A percentile compares a stretch with the other conserved stretches of the same genome.
Conservation (phyloP, 2,113 vertebrate genomes). For the Haemorhous mexicanus region DNA sequence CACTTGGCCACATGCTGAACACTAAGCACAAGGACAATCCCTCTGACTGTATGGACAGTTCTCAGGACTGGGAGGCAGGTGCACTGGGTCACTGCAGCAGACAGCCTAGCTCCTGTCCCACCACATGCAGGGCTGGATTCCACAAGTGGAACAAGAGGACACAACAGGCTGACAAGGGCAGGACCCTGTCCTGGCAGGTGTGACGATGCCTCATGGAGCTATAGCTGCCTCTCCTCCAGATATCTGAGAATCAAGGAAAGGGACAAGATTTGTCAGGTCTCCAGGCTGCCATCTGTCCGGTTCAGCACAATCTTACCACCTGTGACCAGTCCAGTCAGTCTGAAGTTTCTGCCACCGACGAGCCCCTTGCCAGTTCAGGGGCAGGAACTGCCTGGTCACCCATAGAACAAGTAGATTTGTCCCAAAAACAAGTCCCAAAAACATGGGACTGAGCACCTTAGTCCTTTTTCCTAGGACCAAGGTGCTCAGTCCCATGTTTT, state of each 20-base stretch:
- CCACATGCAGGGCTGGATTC: background rate
- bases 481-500: background rate
- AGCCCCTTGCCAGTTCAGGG: background rate
- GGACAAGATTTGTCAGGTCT: background rate
- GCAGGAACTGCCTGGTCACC: background rate
- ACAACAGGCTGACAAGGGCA: background rate
- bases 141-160: background rate
- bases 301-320: background rate
- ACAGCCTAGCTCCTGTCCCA: background rate
- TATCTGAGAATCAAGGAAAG: background rate
- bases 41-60: background rate
- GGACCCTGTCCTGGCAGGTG: background rate
- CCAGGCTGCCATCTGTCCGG: background rate
- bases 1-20: background rate
- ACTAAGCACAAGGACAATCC: background rate
- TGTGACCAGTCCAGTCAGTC: background rate
- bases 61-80: background rate
- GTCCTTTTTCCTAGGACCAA: accelerated
- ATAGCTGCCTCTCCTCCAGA: background rate
- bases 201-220: accelerated
- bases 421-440: no score
- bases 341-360: background rate
- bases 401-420: background rate
- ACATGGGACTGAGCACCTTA: no score
- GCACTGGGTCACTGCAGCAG: background rate